Conservation (phyloP, 2,797 vertebrate genomes). For the Pseudocheirus occidentalis region DNA sequence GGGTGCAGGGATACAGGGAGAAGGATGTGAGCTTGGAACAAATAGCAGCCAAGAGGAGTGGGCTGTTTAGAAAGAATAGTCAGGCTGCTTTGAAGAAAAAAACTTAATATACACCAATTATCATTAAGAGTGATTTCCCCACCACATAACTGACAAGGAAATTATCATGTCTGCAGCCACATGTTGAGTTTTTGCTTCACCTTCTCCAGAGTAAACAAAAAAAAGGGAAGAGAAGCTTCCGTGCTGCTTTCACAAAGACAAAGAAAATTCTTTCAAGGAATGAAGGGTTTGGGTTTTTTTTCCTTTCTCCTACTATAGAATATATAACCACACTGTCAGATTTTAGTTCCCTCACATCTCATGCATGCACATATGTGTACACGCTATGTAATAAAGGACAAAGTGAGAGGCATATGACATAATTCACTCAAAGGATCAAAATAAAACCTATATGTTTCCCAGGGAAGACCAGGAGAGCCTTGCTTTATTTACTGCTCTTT, state of each 20-base stretch:
- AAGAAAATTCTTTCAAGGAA: constrained; percentile 61
- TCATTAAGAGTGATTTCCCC: constrained; percentile 78
- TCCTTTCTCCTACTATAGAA: constrained; percentile 54
- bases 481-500: constrained; percentile 48
- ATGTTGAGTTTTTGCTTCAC: constrained; percentile 80
- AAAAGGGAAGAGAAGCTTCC: constrained; percentile 47
- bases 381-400: background rate
- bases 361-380: background rate
- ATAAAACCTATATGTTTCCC: constrained; percentile 54
- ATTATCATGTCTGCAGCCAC: constrained; percentile 78
- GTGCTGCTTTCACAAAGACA: constrained; percentile 67
- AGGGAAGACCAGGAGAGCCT: constrained; percentile 59
- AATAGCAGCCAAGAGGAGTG: constrained; percentile 65
- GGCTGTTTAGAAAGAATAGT: constrained; percentile 70
- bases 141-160: constrained; percentile 76
- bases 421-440: constrained; percentile 69
- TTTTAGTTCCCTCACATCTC: fast-evolving
- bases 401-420: constrained; percentile 33
- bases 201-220: constrained; percentile 76
- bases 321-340: background rate
- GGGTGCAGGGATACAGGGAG: background rate
- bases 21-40: constrained; percentile 49
- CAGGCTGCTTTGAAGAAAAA: constrained; percentile 35
- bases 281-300: constrained; percentile 54
- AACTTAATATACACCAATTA: constrained; percentile 75